Evolutionary conservation across 2,888 invertebrate species (phyloP), one percentile per base, ranked within the genome.

Genomic region (Melinaea marsaeus): DNA sequence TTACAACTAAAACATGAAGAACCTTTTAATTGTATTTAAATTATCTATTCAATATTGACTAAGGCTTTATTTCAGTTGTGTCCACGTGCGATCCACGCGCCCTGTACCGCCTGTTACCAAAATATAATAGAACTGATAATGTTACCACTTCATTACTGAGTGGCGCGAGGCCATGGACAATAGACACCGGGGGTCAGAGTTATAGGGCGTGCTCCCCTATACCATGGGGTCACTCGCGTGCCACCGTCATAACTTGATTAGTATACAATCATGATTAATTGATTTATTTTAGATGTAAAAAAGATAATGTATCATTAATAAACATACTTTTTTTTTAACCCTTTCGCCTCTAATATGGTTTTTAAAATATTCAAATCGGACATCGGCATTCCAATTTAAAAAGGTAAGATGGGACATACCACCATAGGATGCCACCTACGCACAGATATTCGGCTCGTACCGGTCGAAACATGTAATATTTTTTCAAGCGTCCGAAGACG

Each of bases 391-490:
- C 76, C 80, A 80, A 86, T 84, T 81, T 85, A 74, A 86, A 86
- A 87, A 86, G 83, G 79, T 77, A 78, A 80, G 76, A 85, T 81
- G 77, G 79, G 79, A 84, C 78, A 80, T 22, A 22, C 22, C 22
- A 22, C 22, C 22, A 22, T 83, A 80, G 80, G 80, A 88, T 88
- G 78, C 90, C 90, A 89, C 89, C 90, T 89, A 89, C 90, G 83
- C 87, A 87, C 84, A 81, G 84, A 84, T 86, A 85, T 83, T 83
- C 79, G 81, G 78, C 79, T 83, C 78, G 76, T 88, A 88, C 90
- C 84, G 83, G 90, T 90, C 81, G 83, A 85, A 86, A 90, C 90
- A 85, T 86, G 90, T 87, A 85, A 74, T 76, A 79, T 88, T 90
- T 90, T 90, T 89, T 88, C 80, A 79, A 79, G 79, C 81, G 86